Conservation (phyloP, 2,797 vertebrate genomes). For the Dendrocincla fuliginosa region DNA sequence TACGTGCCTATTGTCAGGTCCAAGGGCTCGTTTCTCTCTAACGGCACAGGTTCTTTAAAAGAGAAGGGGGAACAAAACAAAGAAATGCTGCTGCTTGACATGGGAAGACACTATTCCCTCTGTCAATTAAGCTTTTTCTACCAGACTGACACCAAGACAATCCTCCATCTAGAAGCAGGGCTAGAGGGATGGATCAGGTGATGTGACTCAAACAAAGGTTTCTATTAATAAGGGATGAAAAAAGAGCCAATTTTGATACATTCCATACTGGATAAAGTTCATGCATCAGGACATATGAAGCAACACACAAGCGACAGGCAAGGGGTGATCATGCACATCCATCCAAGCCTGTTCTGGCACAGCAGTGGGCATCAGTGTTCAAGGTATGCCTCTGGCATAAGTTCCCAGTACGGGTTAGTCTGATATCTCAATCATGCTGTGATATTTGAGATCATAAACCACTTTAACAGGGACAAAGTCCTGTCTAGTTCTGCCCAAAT, state of each 20-base stretch:
- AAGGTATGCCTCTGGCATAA: background rate
- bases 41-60: background rate
- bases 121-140: background rate
- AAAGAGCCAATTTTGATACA: background rate
- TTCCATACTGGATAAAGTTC: background rate
- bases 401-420: background rate
- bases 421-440: background rate
- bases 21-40: background rate
- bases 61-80: background rate
- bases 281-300: background rate
- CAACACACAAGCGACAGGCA: background rate
- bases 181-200: fast-evolving
- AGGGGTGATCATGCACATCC: background rate
- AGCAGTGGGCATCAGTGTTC: background rate
- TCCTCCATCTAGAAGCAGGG: background rate
- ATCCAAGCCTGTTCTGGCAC: background rate
- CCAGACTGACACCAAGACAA: background rate
- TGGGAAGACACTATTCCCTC: background rate
- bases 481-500: background rate
- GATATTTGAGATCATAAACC: background rate
- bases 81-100: background rate
- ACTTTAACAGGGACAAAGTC: background rate
- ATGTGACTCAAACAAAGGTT: background rate
- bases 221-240: background rate
- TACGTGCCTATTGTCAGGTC: background rate